Percentiles rank a stretch among this genome's conserved stretches.
phyloP scores from a whole-genome alignment of 2,797 vertebrate species.

The Carcharodon carcharias region DNA sequence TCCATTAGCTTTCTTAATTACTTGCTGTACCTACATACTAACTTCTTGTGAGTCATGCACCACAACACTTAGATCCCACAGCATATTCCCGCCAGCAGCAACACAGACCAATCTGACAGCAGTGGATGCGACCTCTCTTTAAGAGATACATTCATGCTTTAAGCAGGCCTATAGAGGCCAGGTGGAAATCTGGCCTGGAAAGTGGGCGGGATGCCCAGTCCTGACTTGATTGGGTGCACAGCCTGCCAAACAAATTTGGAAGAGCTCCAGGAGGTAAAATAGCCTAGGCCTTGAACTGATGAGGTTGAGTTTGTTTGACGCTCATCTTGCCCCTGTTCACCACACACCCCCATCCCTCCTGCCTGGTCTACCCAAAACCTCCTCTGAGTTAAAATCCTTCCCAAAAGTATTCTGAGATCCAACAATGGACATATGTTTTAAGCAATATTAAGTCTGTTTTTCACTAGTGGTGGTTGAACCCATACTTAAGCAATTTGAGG shows the following conservation, averaged over 20 bases:
- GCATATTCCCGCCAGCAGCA: too few species aligned
- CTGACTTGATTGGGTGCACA: neutral
- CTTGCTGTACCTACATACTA: too few species aligned
- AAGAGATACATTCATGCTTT: neutral
- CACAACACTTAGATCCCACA: too few species aligned
- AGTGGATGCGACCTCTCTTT: neutral
- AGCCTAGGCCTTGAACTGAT: neutral
- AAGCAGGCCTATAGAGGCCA: neutral
- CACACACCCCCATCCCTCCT: too few species aligned
- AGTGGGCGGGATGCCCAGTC: neutral
- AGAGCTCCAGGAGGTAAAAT: neutral
- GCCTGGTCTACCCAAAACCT: neutral
- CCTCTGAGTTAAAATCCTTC: neutral
- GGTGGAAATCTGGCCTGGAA: neutral
- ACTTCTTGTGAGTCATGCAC: too few species aligned
- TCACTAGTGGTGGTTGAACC: neutral
- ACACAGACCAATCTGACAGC: neutral
- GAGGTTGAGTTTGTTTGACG: neutral
- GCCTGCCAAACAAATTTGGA: neutral
- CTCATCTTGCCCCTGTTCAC: neutral
- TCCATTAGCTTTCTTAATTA: too few species aligned
- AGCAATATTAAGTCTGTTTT: neutral
- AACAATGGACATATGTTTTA: slow-evolving; percentile 12
- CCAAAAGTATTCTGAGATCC: neutral
- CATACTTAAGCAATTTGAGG: neutral